These are phyloP conservation scores for Capreolus pygargus DNA, from an alignment of 2,113 vertebrate genomes.

Conservation along the genomic window DNA sequence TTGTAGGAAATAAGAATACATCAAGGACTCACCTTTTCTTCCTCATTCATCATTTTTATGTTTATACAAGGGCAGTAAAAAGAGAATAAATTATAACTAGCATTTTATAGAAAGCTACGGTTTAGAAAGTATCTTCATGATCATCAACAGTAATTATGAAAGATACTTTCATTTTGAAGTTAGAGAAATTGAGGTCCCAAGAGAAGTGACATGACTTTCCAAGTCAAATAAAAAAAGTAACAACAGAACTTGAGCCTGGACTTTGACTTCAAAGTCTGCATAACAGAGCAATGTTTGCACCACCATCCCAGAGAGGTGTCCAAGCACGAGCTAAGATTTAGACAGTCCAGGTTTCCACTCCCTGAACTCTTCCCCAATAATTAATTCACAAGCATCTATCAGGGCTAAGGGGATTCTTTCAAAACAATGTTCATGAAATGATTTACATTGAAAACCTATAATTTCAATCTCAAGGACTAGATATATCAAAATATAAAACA, in stretches of 20 bases:
- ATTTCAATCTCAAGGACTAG: neutral
- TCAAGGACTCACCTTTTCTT: neutral
- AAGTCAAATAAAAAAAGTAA: neutral
- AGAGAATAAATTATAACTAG: neutral
- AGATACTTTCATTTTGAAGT: neutral
- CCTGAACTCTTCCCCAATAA: neutral
- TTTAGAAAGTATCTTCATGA: neutral
- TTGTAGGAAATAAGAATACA: neutral
- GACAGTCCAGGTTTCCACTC: neutral
- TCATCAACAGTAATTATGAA: neutral
- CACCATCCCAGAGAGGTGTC: neutral
- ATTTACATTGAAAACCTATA: neutral
- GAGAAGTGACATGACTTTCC: neutral
- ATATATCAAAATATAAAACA: neutral
- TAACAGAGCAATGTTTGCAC: neutral
- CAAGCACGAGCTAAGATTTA: neutral
- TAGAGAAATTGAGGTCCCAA: neutral
- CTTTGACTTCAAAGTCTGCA: neutral
- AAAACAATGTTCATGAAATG: neutral
- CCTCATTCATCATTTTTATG: neutral
- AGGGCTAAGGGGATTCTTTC: neutral
- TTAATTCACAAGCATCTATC: neutral
- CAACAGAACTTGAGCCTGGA: neutral
- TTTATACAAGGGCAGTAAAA: neutral
- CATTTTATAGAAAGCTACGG: neutral